A percentile compares a stretch with the other conserved stretches of the same genome.
These are phyloP conservation scores for Platichthys flesus DNA, from an alignment of 2,113 vertebrate species.

Conservation along the genomic window DNA sequence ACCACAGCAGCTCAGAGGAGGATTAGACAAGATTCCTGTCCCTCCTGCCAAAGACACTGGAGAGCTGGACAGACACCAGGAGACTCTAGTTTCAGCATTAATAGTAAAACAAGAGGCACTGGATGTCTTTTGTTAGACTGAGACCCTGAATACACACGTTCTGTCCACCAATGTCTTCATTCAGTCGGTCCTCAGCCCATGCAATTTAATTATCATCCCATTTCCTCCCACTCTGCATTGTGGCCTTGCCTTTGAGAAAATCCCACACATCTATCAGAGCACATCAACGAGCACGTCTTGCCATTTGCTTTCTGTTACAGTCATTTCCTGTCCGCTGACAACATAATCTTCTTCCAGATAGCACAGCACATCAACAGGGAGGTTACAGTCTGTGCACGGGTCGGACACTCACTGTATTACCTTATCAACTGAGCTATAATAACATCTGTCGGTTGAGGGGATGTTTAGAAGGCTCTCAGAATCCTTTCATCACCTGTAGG, in stretches of 20 bases:
- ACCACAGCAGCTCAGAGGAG: constrained; percentile 1
- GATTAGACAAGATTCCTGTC: constrained; percentile 14
- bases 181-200: background rate
- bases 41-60: background rate
- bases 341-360: constrained; percentile 24
- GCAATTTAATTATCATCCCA: constrained; percentile 6
- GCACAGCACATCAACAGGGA: constrained; percentile 10
- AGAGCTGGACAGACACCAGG: constrained; percentile 2
- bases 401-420: no score
- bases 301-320: background rate
- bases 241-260: constrained; percentile 12
- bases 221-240: constrained; percentile 27
- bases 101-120: background rate
- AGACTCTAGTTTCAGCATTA: background rate
- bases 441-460: background rate
- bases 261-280: constrained; percentile 18
- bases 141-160: background rate
- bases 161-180: background rate
- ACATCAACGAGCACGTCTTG: background rate
- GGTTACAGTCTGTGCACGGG: constrained; percentile 1
- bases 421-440: no score
- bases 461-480: background rate
- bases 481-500: constrained; percentile 4
- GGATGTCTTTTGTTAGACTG: background rate
- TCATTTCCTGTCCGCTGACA: constrained; percentile 6